phyloP scores from a whole-genome alignment of 1,140 invertebrate genomes.

The Drosophila guanche region DNA sequence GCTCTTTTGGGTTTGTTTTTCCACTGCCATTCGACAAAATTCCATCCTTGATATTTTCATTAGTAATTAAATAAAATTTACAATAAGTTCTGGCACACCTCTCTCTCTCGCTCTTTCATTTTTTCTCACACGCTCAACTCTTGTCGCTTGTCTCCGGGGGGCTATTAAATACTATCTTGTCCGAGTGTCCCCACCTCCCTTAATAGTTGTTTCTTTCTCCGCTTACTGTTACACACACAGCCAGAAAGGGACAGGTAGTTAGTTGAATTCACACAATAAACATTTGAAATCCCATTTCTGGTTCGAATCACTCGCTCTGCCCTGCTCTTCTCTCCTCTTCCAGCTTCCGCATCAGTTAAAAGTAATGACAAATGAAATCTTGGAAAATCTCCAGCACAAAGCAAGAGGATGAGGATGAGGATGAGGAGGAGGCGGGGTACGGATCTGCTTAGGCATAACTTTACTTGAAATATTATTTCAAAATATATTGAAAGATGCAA shows the following conservation, averaged over 20 bases:
- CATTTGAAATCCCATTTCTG: conserved; percentile 58
- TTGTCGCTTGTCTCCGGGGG: conserved; percentile 57
- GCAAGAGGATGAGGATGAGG: too few species aligned
- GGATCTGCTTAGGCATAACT: conserved; percentile 48
- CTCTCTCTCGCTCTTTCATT: conserved; percentile 15
- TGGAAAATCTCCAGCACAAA: conserved; percentile 27
- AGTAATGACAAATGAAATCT: conserved; percentile 76
- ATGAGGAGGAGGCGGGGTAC: neutral
- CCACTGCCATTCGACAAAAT: neutral
- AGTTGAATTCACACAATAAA: conserved; percentile 50
- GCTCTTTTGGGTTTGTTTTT: conserved; percentile 29
- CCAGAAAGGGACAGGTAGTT: neutral
- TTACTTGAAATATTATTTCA: conserved; percentile 36
- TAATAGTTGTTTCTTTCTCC: conserved; percentile 2
- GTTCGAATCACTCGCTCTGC: conserved; percentile 23
- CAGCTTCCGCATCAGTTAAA: conserved; percentile 77
- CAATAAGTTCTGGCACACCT: conserved; percentile 69
- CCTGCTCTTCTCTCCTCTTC: neutral
- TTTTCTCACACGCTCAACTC: conserved; percentile 65
- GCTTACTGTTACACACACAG: conserved; percentile 35
- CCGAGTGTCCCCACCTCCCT: conserved; percentile 20
- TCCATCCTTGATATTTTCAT: conserved; percentile 70
- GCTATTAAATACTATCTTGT: conserved; percentile 73
- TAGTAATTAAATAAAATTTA: conserved; percentile 81
- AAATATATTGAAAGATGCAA: conserved; percentile 27